Percentiles rank a stretch among this genome's conserved stretches.
Conservation (phyloP, 2,113 vertebrate genomes). For the Cephalopholis sonnerati region DNA sequence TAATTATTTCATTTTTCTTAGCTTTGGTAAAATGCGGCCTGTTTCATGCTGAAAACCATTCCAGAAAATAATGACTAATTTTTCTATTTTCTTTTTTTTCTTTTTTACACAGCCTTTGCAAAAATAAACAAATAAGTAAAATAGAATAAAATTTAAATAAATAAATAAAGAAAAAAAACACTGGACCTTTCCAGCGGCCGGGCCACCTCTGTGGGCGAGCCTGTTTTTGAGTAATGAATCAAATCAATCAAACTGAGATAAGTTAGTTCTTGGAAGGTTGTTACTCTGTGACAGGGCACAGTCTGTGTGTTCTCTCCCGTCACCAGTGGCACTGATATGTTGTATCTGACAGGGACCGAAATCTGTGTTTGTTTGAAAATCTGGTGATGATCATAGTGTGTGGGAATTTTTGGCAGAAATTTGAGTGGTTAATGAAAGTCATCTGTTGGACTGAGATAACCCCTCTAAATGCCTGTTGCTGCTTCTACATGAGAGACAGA, state of each 20-base stretch:
- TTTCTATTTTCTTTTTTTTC: no score
- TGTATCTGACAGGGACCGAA: slow-evolving; percentile 46
- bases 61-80: no score
- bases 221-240: no score
- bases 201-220: no score
- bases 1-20: no score
- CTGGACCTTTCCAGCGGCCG: no score
- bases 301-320: background rate
- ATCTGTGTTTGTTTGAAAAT: slow-evolving; percentile 61
- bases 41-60: no score
- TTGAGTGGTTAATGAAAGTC: slow-evolving; percentile 56
- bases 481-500: slow-evolving; percentile 8
- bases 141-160: no score
- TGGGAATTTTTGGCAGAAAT: slow-evolving; percentile 51
- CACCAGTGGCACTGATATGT: slow-evolving; percentile 11
- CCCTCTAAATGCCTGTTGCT: slow-evolving; percentile 28
- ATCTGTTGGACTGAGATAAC: slow-evolving; percentile 58
- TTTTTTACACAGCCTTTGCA: no score
- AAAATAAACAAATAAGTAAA: no score
- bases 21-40: no score
- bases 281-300: background rate
- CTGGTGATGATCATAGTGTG: slow-evolving; percentile 51
- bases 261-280: background rate
- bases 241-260: background rate
- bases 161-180: no score